phyloP scores from a whole-genome alignment of 2,113 vertebrate genomes.

The Dolichallabes microphthalmus region DNA sequence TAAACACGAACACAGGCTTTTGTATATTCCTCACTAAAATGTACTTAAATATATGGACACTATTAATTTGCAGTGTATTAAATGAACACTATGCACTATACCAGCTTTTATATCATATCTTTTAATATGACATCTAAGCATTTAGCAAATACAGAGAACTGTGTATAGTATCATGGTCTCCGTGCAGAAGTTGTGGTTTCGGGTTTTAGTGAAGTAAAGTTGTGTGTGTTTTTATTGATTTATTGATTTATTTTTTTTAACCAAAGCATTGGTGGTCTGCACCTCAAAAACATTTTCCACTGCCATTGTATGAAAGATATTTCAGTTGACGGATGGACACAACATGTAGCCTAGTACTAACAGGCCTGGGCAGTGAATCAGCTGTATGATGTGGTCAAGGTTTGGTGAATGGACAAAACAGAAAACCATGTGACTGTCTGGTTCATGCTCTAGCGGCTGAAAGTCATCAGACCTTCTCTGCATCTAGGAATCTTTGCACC shows the following conservation, averaged over 20 bases:
- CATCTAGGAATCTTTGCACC: not conserved
- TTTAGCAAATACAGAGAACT: not conserved
- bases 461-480: conserved; percentile 9
- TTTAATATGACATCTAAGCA: not conserved
- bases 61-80: not conserved
- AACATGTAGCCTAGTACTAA: not conserved
- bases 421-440: conserved; percentile 1
- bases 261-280: conserved; percentile 19
- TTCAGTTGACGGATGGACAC: not conserved
- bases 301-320: conserved; percentile 14
- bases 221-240: not conserved
- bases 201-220: not conserved
- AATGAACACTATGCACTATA: not conserved
- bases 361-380: conserved; percentile 14
- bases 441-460: conserved; percentile 11
- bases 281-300: not conserved
- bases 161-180: not conserved
- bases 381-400: conserved; percentile 7
- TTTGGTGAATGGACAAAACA: conserved; percentile 19
- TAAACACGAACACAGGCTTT: not conserved
- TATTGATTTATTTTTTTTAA: too few species aligned
- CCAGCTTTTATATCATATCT: not conserved
- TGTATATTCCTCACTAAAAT: not conserved
- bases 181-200: conserved; percentile 41
- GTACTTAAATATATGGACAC: not conserved